phyloP scores from a whole-genome alignment of 2,113 vertebrate species.

The Puffinus mauretanicus region DNA sequence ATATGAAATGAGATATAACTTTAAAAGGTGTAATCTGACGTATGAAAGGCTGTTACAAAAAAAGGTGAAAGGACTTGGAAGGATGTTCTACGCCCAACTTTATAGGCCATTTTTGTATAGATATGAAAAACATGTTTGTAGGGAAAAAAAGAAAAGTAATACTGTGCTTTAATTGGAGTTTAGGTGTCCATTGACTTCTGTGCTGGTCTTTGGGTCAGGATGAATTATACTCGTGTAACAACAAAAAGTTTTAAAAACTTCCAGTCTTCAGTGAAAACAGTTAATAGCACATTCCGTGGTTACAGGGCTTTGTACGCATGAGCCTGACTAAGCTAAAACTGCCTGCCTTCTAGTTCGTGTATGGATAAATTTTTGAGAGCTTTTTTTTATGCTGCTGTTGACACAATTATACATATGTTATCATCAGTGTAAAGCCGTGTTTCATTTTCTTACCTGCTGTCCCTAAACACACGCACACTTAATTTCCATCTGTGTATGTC shows the following conservation, averaged over 20 bases:
- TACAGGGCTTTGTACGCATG: neutral
- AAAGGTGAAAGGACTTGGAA: neutral
- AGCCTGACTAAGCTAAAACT: neutral
- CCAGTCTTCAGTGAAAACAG: neutral
- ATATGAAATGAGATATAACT: neutral
- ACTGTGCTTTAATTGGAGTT: neutral
- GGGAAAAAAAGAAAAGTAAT: neutral
- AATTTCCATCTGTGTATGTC: neutral
- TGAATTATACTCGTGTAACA: neutral
- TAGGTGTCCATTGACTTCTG: neutral
- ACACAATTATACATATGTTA: neutral
- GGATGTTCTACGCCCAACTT: neutral
- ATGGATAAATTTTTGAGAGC: neutral
- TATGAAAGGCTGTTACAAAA: neutral
- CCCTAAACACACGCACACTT: rapidly evolving
- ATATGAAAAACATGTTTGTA: neutral
- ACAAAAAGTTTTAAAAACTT: neutral
- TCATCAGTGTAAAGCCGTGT: neutral
- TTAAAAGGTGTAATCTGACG: neutral
- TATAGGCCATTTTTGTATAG: neutral
- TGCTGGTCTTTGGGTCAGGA: neutral
- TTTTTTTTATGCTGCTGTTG: neutral
- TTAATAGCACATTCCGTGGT: neutral
- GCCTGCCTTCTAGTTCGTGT: neutral
- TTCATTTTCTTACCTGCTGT: neutral